Base-by-base conservation (phyloP, 2,113 vertebrate species). In the Trogon surrucura region DNA sequence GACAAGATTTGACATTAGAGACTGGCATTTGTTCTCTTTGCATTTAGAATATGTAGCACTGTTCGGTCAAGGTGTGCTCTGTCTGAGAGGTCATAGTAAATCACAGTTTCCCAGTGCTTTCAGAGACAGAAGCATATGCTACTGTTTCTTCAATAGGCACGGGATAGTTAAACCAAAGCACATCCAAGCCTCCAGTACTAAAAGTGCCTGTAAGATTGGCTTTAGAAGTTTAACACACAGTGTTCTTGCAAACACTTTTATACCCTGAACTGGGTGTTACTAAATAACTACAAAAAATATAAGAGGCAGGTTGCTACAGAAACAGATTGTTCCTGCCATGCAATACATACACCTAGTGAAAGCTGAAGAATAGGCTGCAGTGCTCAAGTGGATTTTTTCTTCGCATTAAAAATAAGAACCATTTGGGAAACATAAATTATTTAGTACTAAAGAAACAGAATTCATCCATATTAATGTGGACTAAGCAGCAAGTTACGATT, bases 351-450 rank as follows among this genome's bases (percentile, higher is more conserved):
- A 58, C 11, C 45, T 62, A 45, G 18, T 5, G 41, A 82, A 58
- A 77, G 53, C 21, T 65, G 70, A 51, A 75, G 94, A 91, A 72
- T 8, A 83, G 44, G 29, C 50, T 91, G 32, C 29, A 69, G 54
- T 4, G 3, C 11, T 89, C 53, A 60, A 89, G 45, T 47, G 70
- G 30, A 26, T 34, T 38, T 69, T 85, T 64, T 57, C 38, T 48
- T 61, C 11, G 38, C 50, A 73, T 54, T 83, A 90, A 70, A 95
- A 96, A 54, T 69, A 88, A 89, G 90, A 96, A 85, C 62, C 71
- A 94, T 90, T 93, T 93, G 81, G 66, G 82, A 95, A 89, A 82
- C 50, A 77, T 89, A 41, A 94, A 93, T 92, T 95, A 96, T 94
- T 96, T 91, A 97, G 51, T 17, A 78, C 77, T 94, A 95, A 62